Evolutionary conservation across 2,797 vertebrate species (phyloP), one percentile per base, ranked within the genome.

Genomic region (Apogon hyalosoma): DNA sequence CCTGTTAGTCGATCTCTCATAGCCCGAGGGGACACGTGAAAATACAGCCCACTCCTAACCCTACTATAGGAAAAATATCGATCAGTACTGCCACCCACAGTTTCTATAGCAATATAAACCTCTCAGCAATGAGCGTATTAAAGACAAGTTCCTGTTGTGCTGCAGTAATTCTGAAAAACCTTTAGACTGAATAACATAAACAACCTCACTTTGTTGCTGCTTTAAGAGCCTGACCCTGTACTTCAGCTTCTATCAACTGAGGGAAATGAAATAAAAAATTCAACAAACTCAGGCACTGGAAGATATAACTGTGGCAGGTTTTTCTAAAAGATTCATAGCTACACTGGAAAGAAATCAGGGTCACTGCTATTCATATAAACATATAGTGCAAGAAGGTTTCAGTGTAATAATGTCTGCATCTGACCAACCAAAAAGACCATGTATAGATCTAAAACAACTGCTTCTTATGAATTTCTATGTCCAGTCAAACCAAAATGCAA

Each of bases 321-420:
- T 89, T 84, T 84, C 69, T 90, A 41, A 93, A 94, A 92, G 84
- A 93, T 94, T 92, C 75, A 93, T 92, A 85, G 79, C 21, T 10
- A 46, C 12, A 33, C 55, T 82, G 67, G 47, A 59, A 67, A 75
- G 58, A 69, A 90, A 90, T 85, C 70, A 69, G 73, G 85, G 84
- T 88, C 88, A 68, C 57, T 21, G 45, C 1, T 0, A 57, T 60
- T 42, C 36, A 61, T 28, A 50, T 52, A 50, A 9, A 11, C 42
- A 24, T 12, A 53, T 52, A 8, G 48, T 41, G 42, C 15, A 45
- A 60, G 24, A 51, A 41, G 28, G 36, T 19, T 33, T 61, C 8
- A 50, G 13, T 47, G 43, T 14, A 54, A 24, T 16, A 28, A 50
- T 38, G 10, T 21, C 13, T 39, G 28, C 33, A 45, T 57, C 54